These are phyloP conservation scores for Alloscopus bannaensis DNA, from an alignment of 2,888 invertebrate species.

Conservation along the genomic window DNA sequence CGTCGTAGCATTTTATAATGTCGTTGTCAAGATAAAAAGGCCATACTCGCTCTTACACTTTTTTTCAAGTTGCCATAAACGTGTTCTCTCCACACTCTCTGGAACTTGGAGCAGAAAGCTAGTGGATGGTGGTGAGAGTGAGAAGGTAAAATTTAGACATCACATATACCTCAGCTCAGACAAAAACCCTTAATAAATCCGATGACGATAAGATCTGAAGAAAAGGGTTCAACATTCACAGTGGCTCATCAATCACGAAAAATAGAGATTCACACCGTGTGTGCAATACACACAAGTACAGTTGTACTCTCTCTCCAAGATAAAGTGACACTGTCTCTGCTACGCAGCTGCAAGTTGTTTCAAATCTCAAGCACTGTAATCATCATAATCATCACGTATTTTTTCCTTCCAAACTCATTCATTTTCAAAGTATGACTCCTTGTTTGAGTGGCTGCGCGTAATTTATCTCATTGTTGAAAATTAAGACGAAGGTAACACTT, in stretches of 20 bases:
- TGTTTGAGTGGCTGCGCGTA: slow-evolving; percentile 36
- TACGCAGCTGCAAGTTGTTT: slow-evolving; percentile 44
- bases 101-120: too few species aligned
- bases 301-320: background rate
- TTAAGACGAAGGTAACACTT: slow-evolving; percentile 28
- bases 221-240: slow-evolving; percentile 22
- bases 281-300: slow-evolving; percentile 3
- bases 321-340: slow-evolving; percentile 6
- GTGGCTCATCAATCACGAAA: slow-evolving; percentile 57
- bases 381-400: background rate
- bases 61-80: too few species aligned
- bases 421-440: slow-evolving; percentile 48
- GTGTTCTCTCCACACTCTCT: too few species aligned
- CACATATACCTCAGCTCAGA: too few species aligned
- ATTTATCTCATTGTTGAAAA: slow-evolving; percentile 58
- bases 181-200: slow-evolving; percentile 51
- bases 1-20: too few species aligned
- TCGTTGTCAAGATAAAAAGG: too few species aligned
- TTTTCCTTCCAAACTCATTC: slow-evolving; percentile 28
- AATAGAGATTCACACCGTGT: slow-evolving; percentile 48
- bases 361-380: background rate
- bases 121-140: background rate
- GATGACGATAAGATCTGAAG: slow-evolving; percentile 53
- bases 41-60: too few species aligned
- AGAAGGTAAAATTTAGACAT: slow-evolving; percentile 2